Evolutionary conservation across 2,113 vertebrate species (phyloP).

Genomic region (Xiphorhynchus elegans): DNA sequence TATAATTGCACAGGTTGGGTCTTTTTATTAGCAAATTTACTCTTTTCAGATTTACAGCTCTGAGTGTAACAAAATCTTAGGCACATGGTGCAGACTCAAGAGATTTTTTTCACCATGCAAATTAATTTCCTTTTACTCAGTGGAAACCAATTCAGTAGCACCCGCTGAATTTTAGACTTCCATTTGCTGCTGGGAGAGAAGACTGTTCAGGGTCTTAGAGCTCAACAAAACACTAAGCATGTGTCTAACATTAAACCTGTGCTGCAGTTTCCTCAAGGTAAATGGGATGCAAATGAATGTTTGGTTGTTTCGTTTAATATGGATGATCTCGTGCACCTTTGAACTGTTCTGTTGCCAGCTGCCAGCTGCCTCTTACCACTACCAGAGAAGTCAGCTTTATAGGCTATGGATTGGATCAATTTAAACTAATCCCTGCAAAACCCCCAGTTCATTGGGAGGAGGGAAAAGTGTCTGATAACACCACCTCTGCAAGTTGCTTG

Average conservation of each 20-base stretch:
- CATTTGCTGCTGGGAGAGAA: background rate
- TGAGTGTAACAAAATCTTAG: background rate
- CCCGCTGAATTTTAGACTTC: background rate
- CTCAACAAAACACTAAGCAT: background rate
- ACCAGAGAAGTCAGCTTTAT: background rate
- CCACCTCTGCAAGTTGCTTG: background rate
- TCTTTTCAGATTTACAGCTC: background rate
- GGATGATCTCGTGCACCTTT: background rate
- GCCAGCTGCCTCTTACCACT: background rate
- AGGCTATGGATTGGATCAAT: background rate
- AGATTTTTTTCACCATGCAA: background rate
- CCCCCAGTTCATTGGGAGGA: background rate
- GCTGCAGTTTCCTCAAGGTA: background rate
- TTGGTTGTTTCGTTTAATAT: conserved; percentile 33
- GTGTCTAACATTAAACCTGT: background rate
- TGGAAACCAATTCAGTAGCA: background rate
- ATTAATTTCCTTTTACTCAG: background rate
- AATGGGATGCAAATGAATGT: conserved; percentile 2
- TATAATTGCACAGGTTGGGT: background rate
- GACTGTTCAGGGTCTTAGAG: background rate
- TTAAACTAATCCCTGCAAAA: background rate
- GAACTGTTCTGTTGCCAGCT: background rate
- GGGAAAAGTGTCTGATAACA: background rate
- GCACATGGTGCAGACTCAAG: background rate
- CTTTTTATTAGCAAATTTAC: background rate